Evolutionary conservation across 2,888 invertebrate genomes (phyloP).

Genomic region (Agonopterix subpropinquella): DNA sequence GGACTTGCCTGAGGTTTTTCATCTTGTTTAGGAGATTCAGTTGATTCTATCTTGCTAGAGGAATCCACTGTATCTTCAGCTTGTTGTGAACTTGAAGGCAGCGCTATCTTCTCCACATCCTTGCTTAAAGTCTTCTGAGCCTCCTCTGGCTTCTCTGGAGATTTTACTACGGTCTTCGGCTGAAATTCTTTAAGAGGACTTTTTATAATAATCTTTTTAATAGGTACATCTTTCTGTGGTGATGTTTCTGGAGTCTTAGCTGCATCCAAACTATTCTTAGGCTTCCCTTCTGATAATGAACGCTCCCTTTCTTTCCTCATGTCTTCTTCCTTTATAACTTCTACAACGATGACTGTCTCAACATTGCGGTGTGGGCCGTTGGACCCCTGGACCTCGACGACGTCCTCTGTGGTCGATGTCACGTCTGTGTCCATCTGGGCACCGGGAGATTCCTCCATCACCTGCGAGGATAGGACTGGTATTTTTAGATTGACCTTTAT

Average conservation of each 20-base stretch:
- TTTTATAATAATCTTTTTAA: constrained; percentile 15
- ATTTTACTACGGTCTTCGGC: not conserved
- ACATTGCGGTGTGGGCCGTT: constrained; percentile 44
- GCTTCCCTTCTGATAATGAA: constrained; percentile 9
- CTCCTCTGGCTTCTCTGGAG: constrained; percentile 14
- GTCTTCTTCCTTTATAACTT: constrained; percentile 42
- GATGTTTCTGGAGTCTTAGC: constrained; percentile 5
- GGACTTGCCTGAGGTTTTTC: too few relatives aligned
- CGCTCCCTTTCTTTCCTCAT: constrained; percentile 12
- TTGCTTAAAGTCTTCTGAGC: constrained; percentile 7
- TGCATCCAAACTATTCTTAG: constrained; percentile 4
- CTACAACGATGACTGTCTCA: constrained; percentile 53
- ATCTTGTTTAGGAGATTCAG: constrained; percentile 1
- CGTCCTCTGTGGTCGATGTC: constrained; percentile 55
- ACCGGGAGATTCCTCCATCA: constrained; percentile 60
- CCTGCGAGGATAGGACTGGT: constrained; percentile 41
- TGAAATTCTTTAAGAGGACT: constrained; percentile 9
- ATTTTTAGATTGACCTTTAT: constrained; percentile 42
- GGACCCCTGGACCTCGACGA: constrained; percentile 42
- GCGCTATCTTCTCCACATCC: constrained; percentile 1
- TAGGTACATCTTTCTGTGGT: constrained; percentile 3
- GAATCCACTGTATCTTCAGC: constrained; percentile 27
- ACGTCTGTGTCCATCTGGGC: constrained; percentile 62
- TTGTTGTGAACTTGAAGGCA: constrained; percentile 9
- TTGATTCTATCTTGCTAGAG: constrained; percentile 22